Base-by-base conservation (phyloP, 1,140 invertebrate genomes). In the Sinella curviseta region DNA sequence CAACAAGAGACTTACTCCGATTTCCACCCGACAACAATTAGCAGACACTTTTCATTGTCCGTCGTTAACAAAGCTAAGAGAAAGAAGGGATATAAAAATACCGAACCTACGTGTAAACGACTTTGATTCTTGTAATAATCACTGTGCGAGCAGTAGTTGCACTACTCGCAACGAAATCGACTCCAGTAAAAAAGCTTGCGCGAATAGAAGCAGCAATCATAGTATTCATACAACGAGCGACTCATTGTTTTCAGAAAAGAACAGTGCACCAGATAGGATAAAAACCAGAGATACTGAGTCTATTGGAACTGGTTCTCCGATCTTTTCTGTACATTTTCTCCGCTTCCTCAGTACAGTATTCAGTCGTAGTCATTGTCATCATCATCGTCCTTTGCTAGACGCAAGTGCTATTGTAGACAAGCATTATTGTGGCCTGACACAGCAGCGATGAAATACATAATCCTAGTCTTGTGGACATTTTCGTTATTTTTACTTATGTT, bases 391-490 rank as follows among this genome's bases (percentile, higher is more conserved):
- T 60, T 26, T 26, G 4, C 57, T 26, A 60, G 57, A 26, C 14
- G 24, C 14, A 48, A 60, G 57, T 60, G 4, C 24, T 26, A 16
- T 8, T 60, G 57, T 26, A 60, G 39, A 48, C 39, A 60, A 26
- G 12, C 8, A 60, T 26, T 24, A 36, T 74, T 24, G 30, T 16
- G 30, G 70, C 70, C 70, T 74, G 70, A 30, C 31, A 3, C 74
- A 39, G 34, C 36, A n/a, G 82, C 80, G 80, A 83, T 83, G 82
- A 83, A 83, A 83, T 81, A 83, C 82, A 83, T 76, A 73, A 80
- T 78, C 57, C 35, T 77, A 57, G 77, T 83, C 31, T 80, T 83
- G 30, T 81, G 82, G 82, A 83, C 82, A 80, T 81, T 83, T 74
- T 81, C 73, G 54, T 78, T 81, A 77, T 80, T 81, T 78, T 39